Evolutionary conservation across 2,113 vertebrate genomes (phyloP).

Genomic region (Dunckerocampus dactyliophorus): DNA sequence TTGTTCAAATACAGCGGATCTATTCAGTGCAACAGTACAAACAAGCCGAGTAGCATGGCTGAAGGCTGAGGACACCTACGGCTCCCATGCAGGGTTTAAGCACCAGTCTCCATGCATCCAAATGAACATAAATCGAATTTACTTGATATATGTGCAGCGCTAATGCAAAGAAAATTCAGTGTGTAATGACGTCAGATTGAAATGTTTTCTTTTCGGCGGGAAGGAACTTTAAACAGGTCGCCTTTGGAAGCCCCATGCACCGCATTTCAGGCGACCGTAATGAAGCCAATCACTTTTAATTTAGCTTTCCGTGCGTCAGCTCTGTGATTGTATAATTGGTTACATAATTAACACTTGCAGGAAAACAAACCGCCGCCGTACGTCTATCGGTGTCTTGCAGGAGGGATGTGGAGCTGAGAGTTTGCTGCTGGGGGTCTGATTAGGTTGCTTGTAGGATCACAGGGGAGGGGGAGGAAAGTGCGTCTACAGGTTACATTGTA

Average conservation of each 20-base stretch:
- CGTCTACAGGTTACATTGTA: slow-evolving; percentile 23
- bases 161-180: slow-evolving; percentile 28
- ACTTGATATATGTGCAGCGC: slow-evolving; percentile 21
- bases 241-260: slow-evolving; percentile 46
- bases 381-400: slow-evolving; percentile 60
- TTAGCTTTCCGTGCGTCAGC: slow-evolving; percentile 55
- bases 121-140: slow-evolving; percentile 41
- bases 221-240: slow-evolving; percentile 57
- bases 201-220: slow-evolving; percentile 18
- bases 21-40: slow-evolving; percentile 11
- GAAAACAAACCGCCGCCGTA: slow-evolving; percentile 54
- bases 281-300: slow-evolving; percentile 73
- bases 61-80: not conserved
- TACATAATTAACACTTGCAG: slow-evolving; percentile 68
- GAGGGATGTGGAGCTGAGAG: slow-evolving; percentile 37
- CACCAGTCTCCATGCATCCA: slow-evolving; percentile 18
- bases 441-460: slow-evolving; percentile 38
- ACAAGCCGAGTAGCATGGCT: slow-evolving; percentile 19
- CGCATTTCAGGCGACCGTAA: slow-evolving; percentile 55
- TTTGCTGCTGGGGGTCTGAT: slow-evolving; percentile 48
- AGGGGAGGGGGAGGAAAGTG: slow-evolving; percentile 23
- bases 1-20: slow-evolving; percentile 13
- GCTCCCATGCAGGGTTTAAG: slow-evolving; percentile 23
- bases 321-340: slow-evolving; percentile 68
- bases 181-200: slow-evolving; percentile 28